phyloP scores from a whole-genome alignment of 2,113 vertebrate genomes.

The Ptilonorhynchus violaceus region DNA sequence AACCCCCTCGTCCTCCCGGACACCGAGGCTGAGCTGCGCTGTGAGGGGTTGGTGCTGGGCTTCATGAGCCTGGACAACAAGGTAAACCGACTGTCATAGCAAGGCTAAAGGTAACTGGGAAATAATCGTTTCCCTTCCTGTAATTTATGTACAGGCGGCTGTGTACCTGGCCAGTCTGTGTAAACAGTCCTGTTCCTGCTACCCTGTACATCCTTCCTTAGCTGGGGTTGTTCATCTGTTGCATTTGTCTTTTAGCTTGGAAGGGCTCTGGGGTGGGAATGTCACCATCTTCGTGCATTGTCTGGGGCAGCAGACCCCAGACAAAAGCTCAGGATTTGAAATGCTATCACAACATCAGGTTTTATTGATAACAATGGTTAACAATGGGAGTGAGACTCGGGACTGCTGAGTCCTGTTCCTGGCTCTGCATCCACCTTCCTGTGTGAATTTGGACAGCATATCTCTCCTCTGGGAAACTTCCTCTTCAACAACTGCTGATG shows the following conservation, averaged over 20 bases:
- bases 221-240: neutral
- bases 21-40: constrained; percentile 54
- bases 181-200: neutral
- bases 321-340: neutral
- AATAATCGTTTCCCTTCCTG: neutral
- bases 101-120: neutral
- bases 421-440: constrained; percentile 2
- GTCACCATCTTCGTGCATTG: neutral
- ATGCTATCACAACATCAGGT: neutral
- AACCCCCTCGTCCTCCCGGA: constrained; percentile 75
- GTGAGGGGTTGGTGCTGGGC: constrained; percentile 76
- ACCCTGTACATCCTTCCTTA: neutral
- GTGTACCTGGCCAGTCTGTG: neutral
- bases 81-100: constrained; percentile 66
- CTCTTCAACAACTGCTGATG: neutral
- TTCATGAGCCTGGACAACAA: constrained; percentile 85
- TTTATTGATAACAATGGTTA: neutral
- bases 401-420: constrained; percentile 25
- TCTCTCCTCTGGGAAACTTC: neutral
- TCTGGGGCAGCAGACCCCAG: neutral
- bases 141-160: neutral
- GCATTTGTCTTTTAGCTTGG: neutral
- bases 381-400: neutral
- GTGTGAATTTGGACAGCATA: neutral
- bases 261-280: neutral